Base-by-base conservation (phyloP, 2,797 vertebrate genomes). In the Melanotaenia maccullochi region DNA sequence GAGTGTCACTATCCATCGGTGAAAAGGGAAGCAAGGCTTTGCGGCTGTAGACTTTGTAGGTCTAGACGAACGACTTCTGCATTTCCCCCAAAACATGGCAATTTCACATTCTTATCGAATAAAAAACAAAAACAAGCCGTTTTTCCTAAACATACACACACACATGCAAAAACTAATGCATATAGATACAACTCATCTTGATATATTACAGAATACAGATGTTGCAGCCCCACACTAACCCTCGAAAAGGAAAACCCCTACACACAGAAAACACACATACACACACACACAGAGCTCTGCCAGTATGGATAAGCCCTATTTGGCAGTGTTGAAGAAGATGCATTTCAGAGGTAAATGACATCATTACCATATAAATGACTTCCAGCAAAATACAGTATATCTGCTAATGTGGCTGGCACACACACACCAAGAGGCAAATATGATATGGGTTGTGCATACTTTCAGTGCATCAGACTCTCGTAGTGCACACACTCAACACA, bases 361-460 rank as follows among this genome's bases (percentile, higher is more conserved):
- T 92, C 92, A 95, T 95, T 95, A 94, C 89, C 94, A 95, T 95
- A 95, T 95, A 95, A 95, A 95, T 94, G 90, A 95, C 92, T 94
- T 94, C 87, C 83, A 89, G 89, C 89, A 87, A 89, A 93, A 94
- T 91, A 92, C 93, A 33, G 32, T 33, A 33, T 33, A 94, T 93
- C 93, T 94, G 93, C 91, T 94, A 94, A 94, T 94, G 90, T 86
- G 84, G 74, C 76, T 75, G 56, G 73, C 71, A 80, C 72, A 86
- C 65, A 79, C 63, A 76, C 54, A 71, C 33, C 13, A 5, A 40
- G 38, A 64, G 60, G 76, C 69, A 85, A 78, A 79, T 69, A 70
- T 47, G 44, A 71, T 67, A 63, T 55, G 55, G 60, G 61, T 66
- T 77, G 76, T 76, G 73, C 74, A 75, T 14, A 66, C 56, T 71